Conservation (phyloP, 2,888 invertebrate genomes). For the Lordiphosa fenestrarum region DNA sequence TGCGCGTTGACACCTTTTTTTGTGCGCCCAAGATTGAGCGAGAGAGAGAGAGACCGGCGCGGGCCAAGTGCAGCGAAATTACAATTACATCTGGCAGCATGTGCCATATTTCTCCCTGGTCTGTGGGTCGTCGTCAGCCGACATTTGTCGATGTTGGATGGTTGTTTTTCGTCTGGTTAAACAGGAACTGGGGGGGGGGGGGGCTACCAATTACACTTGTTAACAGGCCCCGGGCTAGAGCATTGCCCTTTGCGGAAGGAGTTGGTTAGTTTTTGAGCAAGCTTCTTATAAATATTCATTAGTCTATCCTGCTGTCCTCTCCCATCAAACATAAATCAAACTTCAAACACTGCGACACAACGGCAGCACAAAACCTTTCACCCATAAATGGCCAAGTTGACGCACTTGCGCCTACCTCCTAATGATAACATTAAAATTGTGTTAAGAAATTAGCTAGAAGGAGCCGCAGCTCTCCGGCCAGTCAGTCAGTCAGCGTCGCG, state of each 20-base stretch:
- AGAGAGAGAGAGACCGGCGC: slow-evolving; percentile 14
- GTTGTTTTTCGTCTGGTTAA: slow-evolving; percentile 61
- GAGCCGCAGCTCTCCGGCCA: slow-evolving; percentile 11
- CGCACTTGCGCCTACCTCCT: slow-evolving; percentile 57
- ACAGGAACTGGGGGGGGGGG: slow-evolving; percentile 71
- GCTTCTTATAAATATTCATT: slow-evolving; percentile 18
- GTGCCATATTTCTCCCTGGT: slow-evolving; percentile 61
- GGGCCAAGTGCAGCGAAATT: slow-evolving; percentile 54
- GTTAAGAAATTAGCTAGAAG: slow-evolving; percentile 70
- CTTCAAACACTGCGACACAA: slow-evolving; percentile 56
- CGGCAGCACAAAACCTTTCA: slow-evolving; percentile 53
- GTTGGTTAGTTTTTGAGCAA: too few species aligned
- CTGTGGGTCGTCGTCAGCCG: slow-evolving; percentile 53
- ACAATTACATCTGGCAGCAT: slow-evolving; percentile 67
- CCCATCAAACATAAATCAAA: slow-evolving; percentile 52
- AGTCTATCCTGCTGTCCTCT: slow-evolving; percentile 34
- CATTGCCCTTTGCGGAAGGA: slow-evolving; percentile 32
- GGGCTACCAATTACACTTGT: slow-evolving; percentile 70
- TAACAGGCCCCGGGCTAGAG: slow-evolving; percentile 47
- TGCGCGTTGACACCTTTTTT: slow-evolving; percentile 68
- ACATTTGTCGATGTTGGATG: slow-evolving; percentile 40
- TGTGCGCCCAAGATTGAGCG: slow-evolving; percentile 25
- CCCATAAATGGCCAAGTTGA: slow-evolving; percentile 65
- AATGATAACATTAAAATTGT: slow-evolving; percentile 73
- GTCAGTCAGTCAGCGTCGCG: slow-evolving; percentile 12